These are phyloP conservation scores for Aurelia sp. DNA, from an alignment of 30 jellyfish, hydroid and myxozoan genomes.

Conservation along the genomic window DNA sequence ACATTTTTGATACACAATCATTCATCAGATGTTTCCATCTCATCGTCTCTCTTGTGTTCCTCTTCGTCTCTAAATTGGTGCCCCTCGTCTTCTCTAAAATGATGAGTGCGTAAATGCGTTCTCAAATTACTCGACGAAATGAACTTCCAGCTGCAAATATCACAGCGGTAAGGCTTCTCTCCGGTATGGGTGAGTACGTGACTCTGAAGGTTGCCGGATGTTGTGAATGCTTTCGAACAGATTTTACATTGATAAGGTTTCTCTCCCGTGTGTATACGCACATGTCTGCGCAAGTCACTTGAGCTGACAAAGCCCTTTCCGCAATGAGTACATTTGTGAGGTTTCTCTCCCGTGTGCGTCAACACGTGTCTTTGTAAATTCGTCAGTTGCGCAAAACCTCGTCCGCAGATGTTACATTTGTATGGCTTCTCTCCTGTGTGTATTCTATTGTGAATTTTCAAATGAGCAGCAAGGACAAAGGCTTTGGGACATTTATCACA, in stretches of 20 bases:
- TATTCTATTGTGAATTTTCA: conserved; percentile 92
- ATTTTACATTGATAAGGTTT: conserved; percentile 97
- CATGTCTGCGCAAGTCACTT: conserved; percentile 96
- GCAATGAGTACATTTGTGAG: conserved; percentile 97
- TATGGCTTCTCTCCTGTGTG: conserved; percentile 99
- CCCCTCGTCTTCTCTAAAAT: conserved; percentile 67
- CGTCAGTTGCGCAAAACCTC: conserved; percentile 98
- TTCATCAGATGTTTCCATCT: conserved; percentile 49
- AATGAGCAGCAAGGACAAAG: conserved; percentile 96
- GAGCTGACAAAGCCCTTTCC: conserved; percentile 95
- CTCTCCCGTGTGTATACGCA: conserved; percentile 98
- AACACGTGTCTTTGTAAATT: conserved; percentile 93
- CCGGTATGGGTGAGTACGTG: conserved; percentile 98
- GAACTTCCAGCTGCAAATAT: conserved; percentile 95
- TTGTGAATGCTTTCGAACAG: conserved; percentile 96
- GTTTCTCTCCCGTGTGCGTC: conserved; percentile 98
- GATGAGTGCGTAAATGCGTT: conserved; percentile 96
- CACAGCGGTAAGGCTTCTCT: conserved; percentile 95
- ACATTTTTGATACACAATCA: neutral
- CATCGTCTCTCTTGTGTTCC: conserved; percentile 31
- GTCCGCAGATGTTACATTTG: conserved; percentile 93
- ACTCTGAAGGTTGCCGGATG: conserved; percentile 92
- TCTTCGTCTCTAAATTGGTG: conserved; percentile 75
- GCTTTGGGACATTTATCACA: conserved; percentile 98
- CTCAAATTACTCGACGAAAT: conserved; percentile 87